Base-by-base conservation (phyloP, 2,113 vertebrate species). In the Myocastor coypus region DNA sequence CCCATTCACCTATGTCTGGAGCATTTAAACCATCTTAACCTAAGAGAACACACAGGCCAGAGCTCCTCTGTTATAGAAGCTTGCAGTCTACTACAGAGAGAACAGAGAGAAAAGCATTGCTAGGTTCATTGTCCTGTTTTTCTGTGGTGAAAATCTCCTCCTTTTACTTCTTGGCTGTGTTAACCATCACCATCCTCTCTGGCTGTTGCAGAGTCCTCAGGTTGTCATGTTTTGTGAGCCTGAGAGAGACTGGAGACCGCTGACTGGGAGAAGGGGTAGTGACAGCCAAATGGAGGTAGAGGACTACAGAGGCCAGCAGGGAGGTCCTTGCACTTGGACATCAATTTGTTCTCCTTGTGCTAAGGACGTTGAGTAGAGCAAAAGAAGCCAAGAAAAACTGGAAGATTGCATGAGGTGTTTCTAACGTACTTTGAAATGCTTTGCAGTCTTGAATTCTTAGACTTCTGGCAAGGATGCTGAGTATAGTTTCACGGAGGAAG, bases 271-370 rank as follows among this genome's bases (percentile, higher is more conserved):
- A 3, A 4, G 32, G 34, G 5, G 1, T 14, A 46, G 22, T 22
- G 0, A 42, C 6, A 24, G 17, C n/a, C 30, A 16, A 8, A 9
- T 50, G 3, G 50, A 46, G 55, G 4, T 0, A 3, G 46, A 10
- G 1, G 28, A 13, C 19, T 14, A 1, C 13, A 1, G 5, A 5
- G 3, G 19, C 19, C 71, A 1, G 3, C 22, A 1, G 30, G 32
- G 22, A 59, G 28, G 85, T 7, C 3, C 0, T 0, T 0, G 0
- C 42, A 42, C 55, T 19, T 57, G 55, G 55, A 17, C 55, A 19
- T 57, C 55, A 57, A 57, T 19, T 57, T 57, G 17, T 5, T 57
- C 14, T 57, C 55, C 55, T 57, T 57, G 55, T 57, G 26, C 50
- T 11, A 0, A 0, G 59, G 42, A 92, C 3, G 14, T 13, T 46